Conservation (phyloP, 1,140 invertebrate genomes). For the Drosophila pachea region DNA sequence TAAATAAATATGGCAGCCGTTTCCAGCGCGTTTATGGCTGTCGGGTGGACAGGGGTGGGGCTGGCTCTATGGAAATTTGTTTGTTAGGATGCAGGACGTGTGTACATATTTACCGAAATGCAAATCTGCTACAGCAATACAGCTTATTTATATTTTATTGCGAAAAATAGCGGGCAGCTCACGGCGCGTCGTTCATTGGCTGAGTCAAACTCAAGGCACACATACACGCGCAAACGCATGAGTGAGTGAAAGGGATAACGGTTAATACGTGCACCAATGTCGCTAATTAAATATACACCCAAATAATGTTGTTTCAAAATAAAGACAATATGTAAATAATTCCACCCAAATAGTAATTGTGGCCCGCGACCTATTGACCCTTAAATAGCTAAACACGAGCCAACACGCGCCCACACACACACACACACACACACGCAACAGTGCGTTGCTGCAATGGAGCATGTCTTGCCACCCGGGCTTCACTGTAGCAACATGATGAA, state of each 20-base stretch:
- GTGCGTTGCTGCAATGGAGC: too few relatives aligned
- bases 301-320: constrained; percentile 56
- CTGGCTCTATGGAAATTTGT: too few relatives aligned
- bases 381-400: constrained; percentile 16
- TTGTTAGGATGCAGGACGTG: too few relatives aligned
- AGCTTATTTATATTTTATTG: too few relatives aligned
- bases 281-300: constrained; percentile 69
- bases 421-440: background rate
- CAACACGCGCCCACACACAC: constrained; percentile 4
- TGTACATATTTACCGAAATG: too few relatives aligned
- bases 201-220: background rate
- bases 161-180: too few relatives aligned
- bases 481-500: constrained; percentile 1
- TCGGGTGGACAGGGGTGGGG: too few relatives aligned
- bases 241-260: constrained; percentile 14
- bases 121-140: too few relatives aligned
- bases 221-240: constrained; percentile 3
- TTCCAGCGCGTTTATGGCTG: too few relatives aligned
- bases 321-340: constrained; percentile 68
- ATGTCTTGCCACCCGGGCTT: too few relatives aligned
- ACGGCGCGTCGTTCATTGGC: too few relatives aligned
- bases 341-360: constrained; percentile 30
- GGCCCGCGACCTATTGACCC: constrained; percentile 27
- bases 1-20: constrained; percentile 49
- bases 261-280: constrained; percentile 71